Conservation (phyloP, 2,888 invertebrate species). For the Tipula confusa region DNA sequence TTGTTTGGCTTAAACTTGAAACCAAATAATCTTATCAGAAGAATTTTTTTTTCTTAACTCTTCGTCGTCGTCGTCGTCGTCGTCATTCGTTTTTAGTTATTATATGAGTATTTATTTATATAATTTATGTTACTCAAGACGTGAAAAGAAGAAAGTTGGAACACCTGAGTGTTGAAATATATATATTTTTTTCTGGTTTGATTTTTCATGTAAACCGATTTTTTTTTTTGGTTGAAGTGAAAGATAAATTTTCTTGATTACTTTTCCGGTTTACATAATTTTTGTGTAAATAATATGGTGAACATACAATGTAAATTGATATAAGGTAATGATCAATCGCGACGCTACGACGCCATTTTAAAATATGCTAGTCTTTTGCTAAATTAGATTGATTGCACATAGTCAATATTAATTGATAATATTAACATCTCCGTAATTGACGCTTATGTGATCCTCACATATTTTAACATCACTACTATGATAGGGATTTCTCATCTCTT, state of each 20-base stretch:
- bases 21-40: conserved; percentile 20
- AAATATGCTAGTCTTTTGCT: too few relatives aligned
- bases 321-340: neutral
- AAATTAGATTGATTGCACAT: too few relatives aligned
- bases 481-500: too few relatives aligned
- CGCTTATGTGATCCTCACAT: too few relatives aligned
- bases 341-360: too few relatives aligned
- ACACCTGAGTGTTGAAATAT: conserved; percentile 13
- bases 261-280: conserved; percentile 4
- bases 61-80: neutral
- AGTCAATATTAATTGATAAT: too few relatives aligned
- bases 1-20: conserved; percentile 20
- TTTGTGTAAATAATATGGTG: neutral
- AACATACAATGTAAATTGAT: neutral
- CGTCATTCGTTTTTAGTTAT: neutral
- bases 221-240: neutral
- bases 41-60: neutral
- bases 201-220: neutral
- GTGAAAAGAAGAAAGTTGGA: conserved; percentile 3
- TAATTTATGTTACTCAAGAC: neutral
- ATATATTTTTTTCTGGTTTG: neutral
- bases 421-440: too few relatives aligned
- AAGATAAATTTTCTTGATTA: conserved; percentile 12
- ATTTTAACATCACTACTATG: too few relatives aligned
- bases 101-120: neutral